Percentiles rank a stretch among this genome's conserved stretches.
Evolutionary conservation across 2,797 vertebrate species (phyloP).

Genomic region (Hoplostethus mediterraneus): DNA sequence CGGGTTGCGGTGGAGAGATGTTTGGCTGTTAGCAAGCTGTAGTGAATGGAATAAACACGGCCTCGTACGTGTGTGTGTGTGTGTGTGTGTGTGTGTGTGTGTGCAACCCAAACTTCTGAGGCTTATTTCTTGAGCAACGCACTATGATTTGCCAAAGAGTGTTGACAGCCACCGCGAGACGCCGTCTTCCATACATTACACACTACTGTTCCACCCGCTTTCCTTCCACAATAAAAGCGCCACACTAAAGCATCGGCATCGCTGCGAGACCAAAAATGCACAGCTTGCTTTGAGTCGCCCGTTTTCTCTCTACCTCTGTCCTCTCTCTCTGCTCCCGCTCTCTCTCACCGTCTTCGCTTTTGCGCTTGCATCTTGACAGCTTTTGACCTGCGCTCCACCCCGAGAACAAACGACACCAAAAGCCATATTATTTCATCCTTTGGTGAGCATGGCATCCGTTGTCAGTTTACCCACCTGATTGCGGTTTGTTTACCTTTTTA

Average conservation of each 20-base stretch:
- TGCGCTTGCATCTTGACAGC: conserved; percentile 27
- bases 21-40: conserved; percentile 16
- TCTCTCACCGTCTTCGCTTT: conserved; percentile 25
- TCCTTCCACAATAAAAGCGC: conserved; percentile 12
- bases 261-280: conserved; percentile 28
- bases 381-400: conserved; percentile 12
- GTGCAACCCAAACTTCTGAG: conserved; percentile 22
- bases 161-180: conserved; percentile 23
- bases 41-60: conserved; percentile 22
- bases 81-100: conserved; percentile 14
- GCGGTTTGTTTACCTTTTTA: conserved; percentile 65
- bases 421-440: conserved; percentile 30
- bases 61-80: conserved; percentile 15
- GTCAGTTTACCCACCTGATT: conserved; percentile 51
- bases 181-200: conserved; percentile 2
- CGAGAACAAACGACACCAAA: conserved; percentile 28
- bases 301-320: conserved; percentile 35
- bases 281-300: conserved; percentile 38
- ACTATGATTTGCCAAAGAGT: conserved; percentile 16
- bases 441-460: conserved; percentile 41
- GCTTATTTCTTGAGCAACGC: conserved; percentile 43
- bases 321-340: conserved; percentile 14
- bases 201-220: conserved; percentile 1
- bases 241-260: neutral
- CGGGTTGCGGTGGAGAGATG: conserved; percentile 23